These are phyloP conservation scores for Nothobranchius kuhntae DNA, from an alignment of 2,113 vertebrate genomes.

Conservation along the genomic window DNA sequence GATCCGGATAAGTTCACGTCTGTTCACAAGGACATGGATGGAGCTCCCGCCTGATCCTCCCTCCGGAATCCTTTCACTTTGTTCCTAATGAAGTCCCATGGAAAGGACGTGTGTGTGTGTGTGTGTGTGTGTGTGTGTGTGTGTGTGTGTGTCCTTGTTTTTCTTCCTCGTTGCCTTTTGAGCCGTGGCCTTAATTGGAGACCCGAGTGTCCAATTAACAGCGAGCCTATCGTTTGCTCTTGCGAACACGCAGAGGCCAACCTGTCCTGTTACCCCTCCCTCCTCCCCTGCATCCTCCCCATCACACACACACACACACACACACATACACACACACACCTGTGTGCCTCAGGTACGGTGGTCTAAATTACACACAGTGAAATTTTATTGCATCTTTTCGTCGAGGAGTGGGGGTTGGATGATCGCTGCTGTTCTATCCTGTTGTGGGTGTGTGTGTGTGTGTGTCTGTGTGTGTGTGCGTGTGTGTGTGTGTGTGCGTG, in stretches of 20 bases:
- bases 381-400: too few species aligned
- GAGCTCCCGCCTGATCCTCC: constrained; percentile 31
- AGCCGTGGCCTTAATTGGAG: constrained; percentile 87
- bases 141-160: constrained; percentile 44
- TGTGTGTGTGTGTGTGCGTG: constrained; percentile 24
- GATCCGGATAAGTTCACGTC: neutral
- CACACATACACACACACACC: too few species aligned
- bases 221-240: constrained; percentile 72
- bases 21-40: neutral
- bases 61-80: constrained; percentile 65
- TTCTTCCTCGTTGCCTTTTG: constrained; percentile 79
- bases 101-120: constrained; percentile 58
- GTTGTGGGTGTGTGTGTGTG: too few species aligned
- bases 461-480: constrained; percentile 36
- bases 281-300: neutral
- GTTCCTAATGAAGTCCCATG: constrained; percentile 75
- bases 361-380: constrained; percentile 71
- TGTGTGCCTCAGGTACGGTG: too few species aligned
- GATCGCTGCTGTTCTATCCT: too few species aligned
- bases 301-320: constrained; percentile 12
- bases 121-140: constrained; percentile 1
- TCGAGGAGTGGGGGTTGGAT: too few species aligned
- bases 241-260: constrained; percentile 78
- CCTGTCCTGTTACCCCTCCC: neutral
- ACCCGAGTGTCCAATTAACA: constrained; percentile 88